Evolutionary conservation across 2,113 vertebrate species (phyloP), one percentile per base, ranked within the genome.

Genomic region (Labeo catla): DNA sequence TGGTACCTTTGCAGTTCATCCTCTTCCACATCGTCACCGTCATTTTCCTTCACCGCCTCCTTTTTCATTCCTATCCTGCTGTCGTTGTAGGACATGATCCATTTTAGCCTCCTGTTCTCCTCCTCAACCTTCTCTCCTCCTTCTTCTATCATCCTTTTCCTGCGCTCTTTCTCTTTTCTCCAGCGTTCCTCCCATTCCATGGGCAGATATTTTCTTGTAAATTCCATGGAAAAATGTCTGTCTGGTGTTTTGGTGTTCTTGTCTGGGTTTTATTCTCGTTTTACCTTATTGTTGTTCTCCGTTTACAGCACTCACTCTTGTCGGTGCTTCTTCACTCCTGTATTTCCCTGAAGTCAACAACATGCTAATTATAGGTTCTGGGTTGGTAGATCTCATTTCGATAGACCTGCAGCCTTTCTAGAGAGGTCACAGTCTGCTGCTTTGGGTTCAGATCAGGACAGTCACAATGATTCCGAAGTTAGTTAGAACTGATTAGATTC

Each of bases 181-280:
- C 95, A 95, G 28, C 83, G 87, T 49, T 94, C 94, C 84, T 94
- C 93, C 94, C 94, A 95, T 87, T 93, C 94, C 87, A 86, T 68
- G 43, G 92, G 92, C 36, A 94, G 78, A 70, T 89, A 66, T 2
- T 0, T 79, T 8, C 84, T 87, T 8, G 88, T 88, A 8, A 93
- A 88, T 85, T 93, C 94, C 94, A 95, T 94, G 15, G 36, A 28
- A 72, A 50, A 21, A 15, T 0, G 16, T 19, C 52, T 2, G 9
- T 11, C 23, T 23, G 4, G 39, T 43, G 23, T 28, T 49, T 4
- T 66, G 9, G 12, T 16, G 39, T 50, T 74, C 9, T 74, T 0
- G 4, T 68, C 65, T 16, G 28, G 34, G 7, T 16, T 39, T 36
- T 70, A 70, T 0, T 70, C 66, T 70, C 19, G 66, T 70, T 39